A percentile compares a stretch with the other conserved stretches of the same genome.
These are phyloP conservation scores for Saxicola maurus DNA, from an alignment of 2,797 vertebrate genomes.

Conservation along the genomic window DNA sequence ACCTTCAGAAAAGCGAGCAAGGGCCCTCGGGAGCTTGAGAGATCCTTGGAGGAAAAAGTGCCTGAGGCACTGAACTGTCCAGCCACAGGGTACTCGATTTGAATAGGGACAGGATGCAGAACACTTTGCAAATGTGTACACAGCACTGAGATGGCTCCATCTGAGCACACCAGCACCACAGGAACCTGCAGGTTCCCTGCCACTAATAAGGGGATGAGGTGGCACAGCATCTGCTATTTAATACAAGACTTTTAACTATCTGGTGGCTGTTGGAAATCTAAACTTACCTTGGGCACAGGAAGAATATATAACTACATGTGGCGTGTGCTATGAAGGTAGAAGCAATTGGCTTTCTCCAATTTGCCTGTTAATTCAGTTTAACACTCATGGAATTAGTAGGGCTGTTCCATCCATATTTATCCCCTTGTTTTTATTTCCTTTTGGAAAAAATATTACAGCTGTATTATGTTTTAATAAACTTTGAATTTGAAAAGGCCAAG, in stretches of 20 bases:
- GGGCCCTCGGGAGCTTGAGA: neutral
- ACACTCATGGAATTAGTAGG: neutral
- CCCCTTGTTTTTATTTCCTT: neutral
- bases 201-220: slow-evolving; percentile 4
- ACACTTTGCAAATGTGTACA: neutral
- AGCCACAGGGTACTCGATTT: neutral
- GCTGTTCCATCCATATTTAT: neutral
- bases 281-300: neutral
- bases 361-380: neutral
- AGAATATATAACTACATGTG: neutral
- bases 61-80: neutral
- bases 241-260: neutral
- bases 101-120: neutral
- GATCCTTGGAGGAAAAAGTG: neutral
- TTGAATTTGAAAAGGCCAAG: neutral
- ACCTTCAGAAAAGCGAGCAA: neutral
- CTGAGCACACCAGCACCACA: fast-evolving
- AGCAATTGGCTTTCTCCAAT: neutral
- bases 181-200: neutral
- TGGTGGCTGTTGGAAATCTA: neutral
- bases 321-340: neutral
- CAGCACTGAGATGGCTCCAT: neutral
- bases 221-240: neutral
- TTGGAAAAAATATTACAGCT: neutral
- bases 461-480: neutral